A percentile compares a stretch with the other conserved stretches of the same genome.
Conservation (phyloP, 2,797 vertebrate genomes). For the Toxotes lorentzi region DNA sequence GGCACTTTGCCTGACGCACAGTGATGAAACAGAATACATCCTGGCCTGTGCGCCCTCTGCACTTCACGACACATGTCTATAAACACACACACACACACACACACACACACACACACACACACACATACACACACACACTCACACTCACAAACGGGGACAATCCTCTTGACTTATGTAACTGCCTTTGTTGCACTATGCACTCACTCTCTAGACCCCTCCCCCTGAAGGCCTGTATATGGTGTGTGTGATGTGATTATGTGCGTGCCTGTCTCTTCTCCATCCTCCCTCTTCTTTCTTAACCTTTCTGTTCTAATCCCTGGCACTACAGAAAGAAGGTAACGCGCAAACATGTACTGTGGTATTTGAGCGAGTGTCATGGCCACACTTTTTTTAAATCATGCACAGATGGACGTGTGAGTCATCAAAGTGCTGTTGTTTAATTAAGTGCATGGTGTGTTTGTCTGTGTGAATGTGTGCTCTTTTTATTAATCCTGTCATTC, state of each 20-base stretch:
- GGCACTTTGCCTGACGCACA: slow-evolving; percentile 40
- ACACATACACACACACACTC: slow-evolving; percentile 25
- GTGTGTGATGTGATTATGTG: slow-evolving; percentile 58
- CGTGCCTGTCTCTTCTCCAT: slow-evolving; percentile 32
- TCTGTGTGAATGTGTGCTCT: slow-evolving; percentile 43
- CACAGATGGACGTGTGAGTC: slow-evolving; percentile 69
- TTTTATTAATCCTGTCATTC: slow-evolving; percentile 59
- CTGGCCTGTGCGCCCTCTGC: slow-evolving; percentile 34
- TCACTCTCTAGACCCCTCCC: slow-evolving; percentile 49
- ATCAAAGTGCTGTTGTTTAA: slow-evolving; percentile 55
- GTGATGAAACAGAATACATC: slow-evolving; percentile 40
- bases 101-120: slow-evolving; percentile 16
- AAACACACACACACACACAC: slow-evolving; percentile 21
- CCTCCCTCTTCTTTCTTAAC: slow-evolving; percentile 29
- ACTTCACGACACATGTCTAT: slow-evolving; percentile 29
- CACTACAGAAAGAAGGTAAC: slow-evolving; percentile 34
- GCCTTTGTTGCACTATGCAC: slow-evolving; percentile 58
- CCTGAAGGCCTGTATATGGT: slow-evolving; percentile 36
- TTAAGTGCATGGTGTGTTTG: slow-evolving; percentile 43
- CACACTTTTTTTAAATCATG: slow-evolving; percentile 40
- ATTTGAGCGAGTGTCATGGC: slow-evolving; percentile 25
- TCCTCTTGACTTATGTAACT: slow-evolving; percentile 75
- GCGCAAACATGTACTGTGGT: slow-evolving; percentile 15
- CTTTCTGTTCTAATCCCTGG: slow-evolving; percentile 42
- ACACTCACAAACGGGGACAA: slow-evolving; percentile 52